Base-by-base conservation (phyloP, 1,140 invertebrate genomes). In the Gryon sp. region DNA sequence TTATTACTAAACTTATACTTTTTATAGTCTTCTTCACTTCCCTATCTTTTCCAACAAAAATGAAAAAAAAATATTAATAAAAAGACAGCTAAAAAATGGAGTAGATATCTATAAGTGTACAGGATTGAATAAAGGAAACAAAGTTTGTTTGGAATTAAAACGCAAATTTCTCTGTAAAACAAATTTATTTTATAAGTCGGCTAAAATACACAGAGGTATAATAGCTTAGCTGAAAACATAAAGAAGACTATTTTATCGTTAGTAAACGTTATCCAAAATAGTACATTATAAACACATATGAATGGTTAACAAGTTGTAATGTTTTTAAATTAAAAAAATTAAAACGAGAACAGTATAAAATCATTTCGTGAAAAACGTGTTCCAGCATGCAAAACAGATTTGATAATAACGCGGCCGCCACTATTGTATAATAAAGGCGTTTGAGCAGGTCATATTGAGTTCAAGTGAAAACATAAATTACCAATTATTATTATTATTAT, bases 181-280 rank as follows among this genome's bases (percentile, higher is more conserved):
- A 62, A 77, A 60, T 57, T 81, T 76, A 73, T 79, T 81, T 66
- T 50, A 73, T 78, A 76, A 73, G 69, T 52, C 48, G 26, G 68
- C 80, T 74, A 76, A 76, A 78, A 79, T 78, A 81, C 80, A 81
- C 60, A 38, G 55, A 30, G 55, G 45, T 76, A 78, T 74, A 76
- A 57, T 68, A 75, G 70, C 69, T 52, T 43, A 60, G 46, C 69
- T 76, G 68, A 66, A 74, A 81, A 65, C 45, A 55, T 65, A 45
- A 78, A 77, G 53, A 68, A 50, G 68, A 65, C 32, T 72, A 77
- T 68, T 72, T 32, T 78, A 76, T 63, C 72, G 68, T 76, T 80
- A 80, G 78, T 81, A 81, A 80, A 75, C 65, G 60, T 76, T 66
- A 75, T 75, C 62, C 72, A 66, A 62, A 75, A 68, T 66, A 38